Percentiles rank a stretch among this genome's conserved stretches.
Evolutionary conservation across 2,113 vertebrate species (phyloP).

Genomic region (Poeciliopsis occidentalis): DNA sequence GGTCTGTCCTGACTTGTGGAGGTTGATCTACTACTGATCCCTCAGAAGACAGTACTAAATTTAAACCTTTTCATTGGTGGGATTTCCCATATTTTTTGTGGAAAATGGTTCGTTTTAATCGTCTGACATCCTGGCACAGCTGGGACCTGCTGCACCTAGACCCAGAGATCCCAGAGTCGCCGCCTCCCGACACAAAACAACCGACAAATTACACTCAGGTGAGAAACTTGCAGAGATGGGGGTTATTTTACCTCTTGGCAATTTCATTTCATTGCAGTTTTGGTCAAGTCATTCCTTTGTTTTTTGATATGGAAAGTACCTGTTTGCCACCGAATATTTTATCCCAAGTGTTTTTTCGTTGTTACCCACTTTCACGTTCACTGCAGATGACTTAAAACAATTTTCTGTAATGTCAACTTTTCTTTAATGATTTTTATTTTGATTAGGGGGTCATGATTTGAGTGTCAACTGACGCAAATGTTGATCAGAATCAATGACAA

Average conservation of each 20-base stretch:
- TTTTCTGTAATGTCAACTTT: neutral
- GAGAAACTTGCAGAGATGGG: conserved; percentile 28
- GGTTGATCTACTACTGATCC: neutral
- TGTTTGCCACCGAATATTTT: too few relatives aligned
- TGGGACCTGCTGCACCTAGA: conserved; percentile 79
- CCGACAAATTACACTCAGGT: conserved; percentile 60
- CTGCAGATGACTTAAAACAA: too few relatives aligned
- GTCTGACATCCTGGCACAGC: conserved; percentile 78
- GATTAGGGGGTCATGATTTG: too few relatives aligned
- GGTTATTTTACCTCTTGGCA: neutral
- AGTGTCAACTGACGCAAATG: too few relatives aligned
- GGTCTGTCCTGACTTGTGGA: conserved; percentile 26
- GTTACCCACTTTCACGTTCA: too few relatives aligned
- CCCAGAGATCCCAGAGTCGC: conserved; percentile 55
- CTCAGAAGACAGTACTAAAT: neutral
- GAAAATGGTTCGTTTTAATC: conserved; percentile 76
- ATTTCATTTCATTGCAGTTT: neutral
- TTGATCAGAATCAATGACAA: neutral
- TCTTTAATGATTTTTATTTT: neutral
- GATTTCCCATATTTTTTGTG: neutral
- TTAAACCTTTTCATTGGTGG: neutral
- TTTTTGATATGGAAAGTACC: neutral
- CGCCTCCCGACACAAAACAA: neutral
- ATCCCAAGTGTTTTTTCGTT: too few relatives aligned
- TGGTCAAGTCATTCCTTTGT: neutral